Percentiles rank a stretch among this genome's conserved stretches.
Evolutionary conservation across 2,113 vertebrate species (phyloP).

Genomic region (Motacilla alba): DNA sequence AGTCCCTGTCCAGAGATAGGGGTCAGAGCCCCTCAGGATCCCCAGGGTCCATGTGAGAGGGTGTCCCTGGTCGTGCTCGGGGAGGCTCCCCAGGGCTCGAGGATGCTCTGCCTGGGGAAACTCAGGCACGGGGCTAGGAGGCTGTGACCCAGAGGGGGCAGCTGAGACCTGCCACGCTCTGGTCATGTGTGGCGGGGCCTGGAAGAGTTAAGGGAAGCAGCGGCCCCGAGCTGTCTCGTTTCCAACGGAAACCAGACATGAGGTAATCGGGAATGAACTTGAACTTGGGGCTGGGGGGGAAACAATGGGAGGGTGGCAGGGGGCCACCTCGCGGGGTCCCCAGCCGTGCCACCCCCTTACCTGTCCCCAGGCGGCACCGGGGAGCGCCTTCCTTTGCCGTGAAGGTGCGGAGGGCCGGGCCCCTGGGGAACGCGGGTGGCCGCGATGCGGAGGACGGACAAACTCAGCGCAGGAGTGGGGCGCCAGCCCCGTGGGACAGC

Average conservation of each 20-base stretch:
- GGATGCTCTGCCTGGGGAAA: not conserved
- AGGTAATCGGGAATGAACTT: conserved; percentile 78
- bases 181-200: not conserved
- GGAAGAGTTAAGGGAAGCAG: conserved; percentile 59
- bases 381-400: not conserved
- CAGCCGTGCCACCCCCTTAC: not conserved
- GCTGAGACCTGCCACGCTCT: not conserved
- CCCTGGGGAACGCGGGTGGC: not conserved
- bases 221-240: conserved; percentile 78
- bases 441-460: not conserved
- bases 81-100: not conserved
- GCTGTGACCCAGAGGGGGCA: not conserved
- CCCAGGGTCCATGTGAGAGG: fast-evolving
- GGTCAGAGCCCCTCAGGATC: fast-evolving
- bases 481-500: not conserved
- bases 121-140: not conserved
- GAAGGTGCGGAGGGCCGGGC: not conserved
- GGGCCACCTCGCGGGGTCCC: not conserved
- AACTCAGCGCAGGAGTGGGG: not conserved
- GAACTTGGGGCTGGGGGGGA: conserved; percentile 64
- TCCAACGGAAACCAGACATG: conserved; percentile 83
- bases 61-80: fast-evolving
- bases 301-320: not conserved
- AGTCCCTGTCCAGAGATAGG: not conserved
- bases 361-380: not conserved